Conservation (phyloP, 1,140 invertebrate genomes). For the Cephus cinctus region DNA sequence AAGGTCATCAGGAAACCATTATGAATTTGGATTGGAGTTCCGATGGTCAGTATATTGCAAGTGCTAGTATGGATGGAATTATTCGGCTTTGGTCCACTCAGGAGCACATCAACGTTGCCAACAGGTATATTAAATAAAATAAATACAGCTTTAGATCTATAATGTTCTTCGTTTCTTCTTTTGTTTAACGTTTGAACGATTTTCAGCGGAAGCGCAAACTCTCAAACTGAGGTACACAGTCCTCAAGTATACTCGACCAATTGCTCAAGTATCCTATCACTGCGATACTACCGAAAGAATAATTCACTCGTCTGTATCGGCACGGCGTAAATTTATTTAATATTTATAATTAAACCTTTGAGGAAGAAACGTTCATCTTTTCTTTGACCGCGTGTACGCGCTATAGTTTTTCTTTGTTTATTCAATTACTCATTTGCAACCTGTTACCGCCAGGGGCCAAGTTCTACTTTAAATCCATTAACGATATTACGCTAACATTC, state of each 20-base stretch:
- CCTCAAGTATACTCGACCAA: constrained; percentile 44
- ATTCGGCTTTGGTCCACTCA: constrained; percentile 64
- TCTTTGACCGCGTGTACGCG: background rate
- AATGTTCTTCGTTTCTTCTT: constrained; percentile 5
- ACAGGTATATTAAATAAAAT: constrained; percentile 43
- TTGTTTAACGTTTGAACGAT: constrained; percentile 9
- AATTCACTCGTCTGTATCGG: constrained; percentile 52
- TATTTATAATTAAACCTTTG: background rate
- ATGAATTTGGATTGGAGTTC: constrained; percentile 64
- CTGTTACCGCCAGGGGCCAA: too few species aligned
- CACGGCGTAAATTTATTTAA: constrained; percentile 29
- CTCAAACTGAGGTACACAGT: constrained; percentile 26
- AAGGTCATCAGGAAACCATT: constrained; percentile 62
- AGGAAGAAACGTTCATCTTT: background rate
- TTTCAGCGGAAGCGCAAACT: constrained; percentile 40
- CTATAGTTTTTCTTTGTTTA: background rate
- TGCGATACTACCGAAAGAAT: constrained; percentile 49
- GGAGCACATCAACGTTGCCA: constrained; percentile 40
- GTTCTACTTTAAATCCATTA: too few species aligned
- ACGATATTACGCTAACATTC: too few species aligned
- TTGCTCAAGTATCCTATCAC: constrained; percentile 50
- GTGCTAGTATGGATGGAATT: constrained; percentile 61
- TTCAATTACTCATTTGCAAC: too few species aligned
- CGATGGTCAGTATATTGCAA: constrained; percentile 63
- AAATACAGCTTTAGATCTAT: constrained; percentile 1